Percentiles rank a stretch among this genome's conserved stretches.
Evolutionary conservation across 2,888 invertebrate genomes (phyloP).

Genomic region (Labia minor): DNA sequence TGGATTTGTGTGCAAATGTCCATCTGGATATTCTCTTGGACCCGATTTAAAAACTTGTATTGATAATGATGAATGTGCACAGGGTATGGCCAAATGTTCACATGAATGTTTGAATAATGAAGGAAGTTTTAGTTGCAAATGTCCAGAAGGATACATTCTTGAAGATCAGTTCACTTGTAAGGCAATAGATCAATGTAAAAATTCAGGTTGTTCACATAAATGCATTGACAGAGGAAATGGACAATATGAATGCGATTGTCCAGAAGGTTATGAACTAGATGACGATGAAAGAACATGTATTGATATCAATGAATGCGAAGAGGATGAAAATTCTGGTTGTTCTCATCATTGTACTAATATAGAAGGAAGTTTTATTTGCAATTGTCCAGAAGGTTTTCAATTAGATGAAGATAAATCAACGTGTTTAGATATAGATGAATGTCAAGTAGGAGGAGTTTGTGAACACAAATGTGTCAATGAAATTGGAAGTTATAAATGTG

Average conservation of each 20-base stretch:
- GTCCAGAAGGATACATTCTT: slow-evolving; percentile 42
- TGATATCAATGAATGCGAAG: slow-evolving; percentile 22
- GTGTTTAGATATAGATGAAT: slow-evolving; percentile 30
- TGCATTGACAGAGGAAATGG: slow-evolving; percentile 28
- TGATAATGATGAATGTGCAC: slow-evolving; percentile 38
- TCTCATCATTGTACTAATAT: slow-evolving; percentile 44
- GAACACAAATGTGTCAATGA: slow-evolving; percentile 31
- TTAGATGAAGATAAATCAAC: slow-evolving; percentile 28
- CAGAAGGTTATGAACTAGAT: slow-evolving; percentile 32
- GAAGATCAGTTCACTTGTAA: slow-evolving; percentile 36
- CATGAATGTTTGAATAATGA: slow-evolving; percentile 48
- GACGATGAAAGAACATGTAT: slow-evolving; percentile 28
- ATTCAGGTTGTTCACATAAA: slow-evolving; percentile 24
- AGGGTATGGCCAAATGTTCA: slow-evolving; percentile 34
- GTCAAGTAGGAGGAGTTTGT: slow-evolving; percentile 28
- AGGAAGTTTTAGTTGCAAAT: slow-evolving; percentile 51
- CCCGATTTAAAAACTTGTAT: slow-evolving; percentile 38
- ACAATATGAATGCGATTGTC: slow-evolving; percentile 34
- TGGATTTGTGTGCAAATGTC: slow-evolving; percentile 49
- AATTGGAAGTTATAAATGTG: slow-evolving; percentile 26
- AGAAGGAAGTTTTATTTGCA: slow-evolving; percentile 36
- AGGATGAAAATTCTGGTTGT: slow-evolving; percentile 42
- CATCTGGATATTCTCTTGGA: slow-evolving; percentile 35
- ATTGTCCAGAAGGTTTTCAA: slow-evolving; percentile 36
- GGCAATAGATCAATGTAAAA: slow-evolving; percentile 29